Evolutionary conservation across 1,140 invertebrate genomes (phyloP), one percentile per base, ranked within the genome.

Genomic region (Himalopsyche phryganea): DNA sequence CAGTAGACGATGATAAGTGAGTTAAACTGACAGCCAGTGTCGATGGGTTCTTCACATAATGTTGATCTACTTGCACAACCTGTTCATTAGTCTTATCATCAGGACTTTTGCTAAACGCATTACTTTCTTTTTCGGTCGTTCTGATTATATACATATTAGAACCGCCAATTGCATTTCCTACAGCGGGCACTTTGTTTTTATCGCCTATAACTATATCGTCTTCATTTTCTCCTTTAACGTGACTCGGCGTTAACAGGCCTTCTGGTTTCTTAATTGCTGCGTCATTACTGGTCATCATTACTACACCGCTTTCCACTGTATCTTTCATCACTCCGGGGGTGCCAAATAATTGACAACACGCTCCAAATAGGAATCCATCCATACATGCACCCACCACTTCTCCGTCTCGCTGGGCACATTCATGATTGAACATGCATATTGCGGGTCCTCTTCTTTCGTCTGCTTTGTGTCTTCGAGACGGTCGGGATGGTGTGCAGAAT

Each of bases 391-490:
- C 90, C 0, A 94, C 87, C 0, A 94, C 89, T 67, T 88, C 83
- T 1, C 93, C 92, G 7, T 85, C 85, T 57, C 88, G 77, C 51
- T 87, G 84, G 6, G 81, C 80, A 71, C 93, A 96, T 69, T 96
- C 91, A 67, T 93, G 91, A 73, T 94, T 94, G 75, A 95, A 96
- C 90, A 95, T 94, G 73, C 93, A 96, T 66, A 92, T 85, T n/a
- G 82, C 83, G n/a, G 85, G 85, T 0, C 84, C 89, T 81, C 67
- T 76, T 50, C 79, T 78, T 46, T 77, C 72, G 67, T 84, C 74
- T 65, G 76, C 75, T 72, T 74, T 77, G 28, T 66, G 69, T 67
- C 73, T 69, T 71, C 84, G 80, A 13, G 77, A 69, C 65, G 46
- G 51, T 66, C 74, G 62, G 1, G 67, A 70, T 1, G 84, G 81